Percentiles rank a stretch among this genome's conserved stretches.
Evolutionary conservation across 2,888 invertebrate genomes (phyloP).

Genomic region (Scrobipalpa costella): DNA sequence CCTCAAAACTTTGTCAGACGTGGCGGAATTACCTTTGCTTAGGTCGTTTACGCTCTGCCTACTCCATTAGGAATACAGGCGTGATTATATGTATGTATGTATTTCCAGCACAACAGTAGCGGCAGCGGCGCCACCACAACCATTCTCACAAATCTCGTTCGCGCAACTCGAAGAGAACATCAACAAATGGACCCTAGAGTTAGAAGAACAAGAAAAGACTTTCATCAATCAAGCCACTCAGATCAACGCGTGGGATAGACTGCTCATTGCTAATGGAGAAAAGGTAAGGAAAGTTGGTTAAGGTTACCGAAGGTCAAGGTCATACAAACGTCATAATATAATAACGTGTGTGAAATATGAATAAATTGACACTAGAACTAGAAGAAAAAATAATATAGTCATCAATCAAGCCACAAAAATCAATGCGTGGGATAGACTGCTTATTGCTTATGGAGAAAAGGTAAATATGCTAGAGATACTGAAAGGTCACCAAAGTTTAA

Average conservation of each 20-base stretch:
- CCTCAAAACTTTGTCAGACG: too few relatives aligned
- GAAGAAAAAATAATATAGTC: constrained; percentile 95
- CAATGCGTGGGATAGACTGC: constrained; percentile 96
- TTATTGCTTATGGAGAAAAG: constrained; percentile 96
- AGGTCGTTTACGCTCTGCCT: too few relatives aligned
- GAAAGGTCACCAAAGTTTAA: too few relatives aligned
- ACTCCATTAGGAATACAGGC: too few relatives aligned
- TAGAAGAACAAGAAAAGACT: constrained; percentile 95
- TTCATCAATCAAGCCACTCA: constrained; percentile 97
- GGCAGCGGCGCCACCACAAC: constrained; percentile 58
- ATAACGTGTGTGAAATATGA: constrained; percentile 85
- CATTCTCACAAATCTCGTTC: constrained; percentile 85
- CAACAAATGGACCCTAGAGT: constrained; percentile 95
- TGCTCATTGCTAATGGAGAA: constrained; percentile 94
- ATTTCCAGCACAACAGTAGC: constrained; percentile 52
- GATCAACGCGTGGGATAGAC: constrained; percentile 96
- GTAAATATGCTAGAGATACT: too few relatives aligned
- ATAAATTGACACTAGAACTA: constrained; percentile 96
- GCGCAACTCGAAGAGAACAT: constrained; percentile 94
- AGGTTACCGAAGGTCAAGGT: too few relatives aligned
- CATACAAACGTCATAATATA: too few relatives aligned
- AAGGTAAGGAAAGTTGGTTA: constrained; percentile 79
- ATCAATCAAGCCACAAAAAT: constrained; percentile 97
- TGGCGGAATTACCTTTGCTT: too few relatives aligned
- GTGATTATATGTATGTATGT: too few relatives aligned